Percentiles rank a stretch among this genome's conserved stretches.
Conservation (phyloP, 2,797 vertebrate genomes). For the Oreochromis grahami region DNA sequence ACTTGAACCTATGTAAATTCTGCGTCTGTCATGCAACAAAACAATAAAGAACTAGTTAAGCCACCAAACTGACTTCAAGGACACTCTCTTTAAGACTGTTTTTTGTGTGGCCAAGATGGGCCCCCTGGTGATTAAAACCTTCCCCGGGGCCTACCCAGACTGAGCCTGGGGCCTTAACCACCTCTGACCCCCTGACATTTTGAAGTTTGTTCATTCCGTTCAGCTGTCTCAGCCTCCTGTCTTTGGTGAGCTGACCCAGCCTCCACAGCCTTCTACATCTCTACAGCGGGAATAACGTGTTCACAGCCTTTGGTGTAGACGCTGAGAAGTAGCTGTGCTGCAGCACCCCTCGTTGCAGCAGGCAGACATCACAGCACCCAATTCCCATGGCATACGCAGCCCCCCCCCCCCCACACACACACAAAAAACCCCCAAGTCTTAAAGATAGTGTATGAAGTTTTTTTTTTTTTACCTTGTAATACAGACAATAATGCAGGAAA, state of each 20-base stretch:
- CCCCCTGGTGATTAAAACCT: background rate
- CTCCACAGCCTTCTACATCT: background rate
- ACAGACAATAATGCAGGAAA: background rate
- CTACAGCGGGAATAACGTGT: background rate
- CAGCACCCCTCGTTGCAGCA: background rate
- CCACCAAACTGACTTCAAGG: background rate
- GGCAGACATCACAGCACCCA: background rate
- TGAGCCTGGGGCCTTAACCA: background rate
- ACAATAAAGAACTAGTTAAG: background rate
- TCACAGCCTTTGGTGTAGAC: background rate
- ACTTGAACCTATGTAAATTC: background rate
- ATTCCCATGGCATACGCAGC: background rate
- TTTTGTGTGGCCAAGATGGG: background rate
- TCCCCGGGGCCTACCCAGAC: background rate
- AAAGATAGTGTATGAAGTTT: background rate
- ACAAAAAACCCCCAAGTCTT: accelerated
- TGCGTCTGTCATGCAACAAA: background rate
- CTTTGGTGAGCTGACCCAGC: background rate
- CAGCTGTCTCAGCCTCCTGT: background rate
- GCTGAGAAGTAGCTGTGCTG: too few relatives aligned
- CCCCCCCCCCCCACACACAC: too few relatives aligned
- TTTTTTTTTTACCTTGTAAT: background rate
- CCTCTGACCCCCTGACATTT: background rate
- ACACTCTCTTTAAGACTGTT: background rate
- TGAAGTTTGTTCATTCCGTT: background rate